Evolutionary conservation across 2,888 invertebrate species (phyloP).

Genomic region (Drosophila atripex): DNA sequence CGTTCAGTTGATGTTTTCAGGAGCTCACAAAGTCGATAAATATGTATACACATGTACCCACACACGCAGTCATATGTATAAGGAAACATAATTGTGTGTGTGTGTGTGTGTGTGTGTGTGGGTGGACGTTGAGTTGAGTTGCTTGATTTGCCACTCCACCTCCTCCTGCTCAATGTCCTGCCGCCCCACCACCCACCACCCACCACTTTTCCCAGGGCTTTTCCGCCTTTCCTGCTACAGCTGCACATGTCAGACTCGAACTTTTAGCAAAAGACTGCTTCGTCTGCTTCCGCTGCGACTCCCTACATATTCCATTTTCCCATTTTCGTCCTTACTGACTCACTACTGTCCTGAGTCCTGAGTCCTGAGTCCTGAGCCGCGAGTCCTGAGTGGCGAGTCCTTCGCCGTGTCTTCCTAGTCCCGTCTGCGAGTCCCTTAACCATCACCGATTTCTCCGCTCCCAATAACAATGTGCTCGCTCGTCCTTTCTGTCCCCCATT

Average conservation of each 20-base stretch:
- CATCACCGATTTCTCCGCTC: conserved; percentile 33
- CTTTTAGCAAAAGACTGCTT: conserved; percentile 53
- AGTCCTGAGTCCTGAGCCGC: conserved; percentile 43
- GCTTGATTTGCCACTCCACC: conserved; percentile 9
- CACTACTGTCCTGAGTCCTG: conserved; percentile 50
- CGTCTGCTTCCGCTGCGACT: conserved; percentile 48
- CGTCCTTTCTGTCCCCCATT: conserved; percentile 9
- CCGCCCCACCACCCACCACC: neutral
- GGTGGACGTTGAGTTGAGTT: conserved; percentile 20
- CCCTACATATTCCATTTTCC: conserved; percentile 8
- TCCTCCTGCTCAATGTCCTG: neutral
- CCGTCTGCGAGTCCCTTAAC: conserved; percentile 23
- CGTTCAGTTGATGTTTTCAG: conserved; percentile 78
- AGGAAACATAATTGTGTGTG: conserved; percentile 21
- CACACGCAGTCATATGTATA: conserved; percentile 14
- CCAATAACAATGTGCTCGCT: conserved; percentile 50
- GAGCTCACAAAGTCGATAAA: conserved; percentile 79
- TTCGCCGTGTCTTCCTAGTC: neutral
- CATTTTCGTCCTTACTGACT: conserved; percentile 23
- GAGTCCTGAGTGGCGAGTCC: conserved; percentile 50
- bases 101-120: conserved; percentile 24
- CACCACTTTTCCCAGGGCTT: conserved; percentile 6
- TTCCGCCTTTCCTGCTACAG: conserved; percentile 21
- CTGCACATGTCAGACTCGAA: conserved; percentile 72
- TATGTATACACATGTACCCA: conserved; percentile 65